phyloP scores from a whole-genome alignment of 2,113 vertebrate species.

The Sylvilagus bachmani region DNA sequence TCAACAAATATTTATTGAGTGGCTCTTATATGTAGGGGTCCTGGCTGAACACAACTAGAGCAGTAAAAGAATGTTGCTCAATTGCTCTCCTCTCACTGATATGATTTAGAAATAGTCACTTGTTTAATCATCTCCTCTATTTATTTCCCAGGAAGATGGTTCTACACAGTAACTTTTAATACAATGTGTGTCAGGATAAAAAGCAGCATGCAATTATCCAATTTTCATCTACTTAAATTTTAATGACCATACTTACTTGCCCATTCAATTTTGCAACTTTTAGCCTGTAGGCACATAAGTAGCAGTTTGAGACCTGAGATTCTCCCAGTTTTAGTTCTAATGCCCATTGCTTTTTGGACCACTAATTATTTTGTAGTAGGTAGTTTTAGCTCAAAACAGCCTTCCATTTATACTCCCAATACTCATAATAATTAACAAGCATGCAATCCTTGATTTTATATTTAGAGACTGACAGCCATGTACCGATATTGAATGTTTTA shows the following conservation, averaged over 20 bases:
- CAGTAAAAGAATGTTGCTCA: background rate
- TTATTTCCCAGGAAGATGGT: constrained; percentile 71
- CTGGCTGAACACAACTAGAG: background rate
- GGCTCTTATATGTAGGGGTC: background rate
- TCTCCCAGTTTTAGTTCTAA: constrained; percentile 40
- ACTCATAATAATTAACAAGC: background rate
- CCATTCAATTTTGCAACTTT: constrained; percentile 72
- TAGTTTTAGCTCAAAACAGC: constrained; percentile 36
- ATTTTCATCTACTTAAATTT: constrained; percentile 73
- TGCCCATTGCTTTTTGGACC: background rate
- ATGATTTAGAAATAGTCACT: constrained; percentile 38
- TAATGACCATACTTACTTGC: constrained; percentile 70
- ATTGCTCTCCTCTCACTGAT: background rate
- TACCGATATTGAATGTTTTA: background rate
- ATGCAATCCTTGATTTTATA: background rate
- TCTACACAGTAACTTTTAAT: constrained; percentile 71
- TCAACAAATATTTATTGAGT: constrained; percentile 52
- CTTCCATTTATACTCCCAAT: background rate
- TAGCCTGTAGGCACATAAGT: constrained; percentile 59
- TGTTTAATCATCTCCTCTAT: constrained; percentile 69
- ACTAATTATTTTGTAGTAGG: constrained; percentile 8
- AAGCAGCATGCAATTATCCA: constrained; percentile 72
- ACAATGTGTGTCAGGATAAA: constrained; percentile 64
- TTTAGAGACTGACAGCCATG: background rate
- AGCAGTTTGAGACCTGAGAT: constrained; percentile 58